Evolutionary conservation across 2,888 invertebrate genomes (phyloP).

Genomic region (Chironomus riparius): DNA sequence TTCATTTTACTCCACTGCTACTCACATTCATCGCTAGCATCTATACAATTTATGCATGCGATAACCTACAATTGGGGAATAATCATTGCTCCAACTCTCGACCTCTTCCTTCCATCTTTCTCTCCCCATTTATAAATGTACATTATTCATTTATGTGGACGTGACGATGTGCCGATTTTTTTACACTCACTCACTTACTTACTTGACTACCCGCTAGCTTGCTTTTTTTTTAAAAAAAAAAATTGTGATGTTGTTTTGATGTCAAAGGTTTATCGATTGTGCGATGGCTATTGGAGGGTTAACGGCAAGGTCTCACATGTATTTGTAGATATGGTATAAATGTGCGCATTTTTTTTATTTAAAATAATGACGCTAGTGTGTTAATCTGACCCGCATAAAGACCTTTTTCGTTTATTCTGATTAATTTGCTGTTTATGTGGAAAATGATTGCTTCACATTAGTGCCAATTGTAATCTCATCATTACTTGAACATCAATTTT

Average conservation of each 20-base stretch:
- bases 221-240: background rate
- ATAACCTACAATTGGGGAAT: background rate
- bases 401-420: conserved; percentile 18
- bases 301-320: background rate
- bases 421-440: conserved; percentile 11
- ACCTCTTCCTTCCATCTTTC: background rate
- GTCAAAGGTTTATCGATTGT: conserved; percentile 25
- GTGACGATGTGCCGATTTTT: background rate
- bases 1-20: too few relatives aligned
- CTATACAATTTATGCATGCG: background rate
- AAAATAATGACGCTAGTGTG: conserved; percentile 10
- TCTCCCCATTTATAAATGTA: background rate
- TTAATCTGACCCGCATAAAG: background rate
- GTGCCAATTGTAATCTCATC: background rate
- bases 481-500: background rate
- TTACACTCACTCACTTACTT: background rate
- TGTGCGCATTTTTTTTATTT: background rate
- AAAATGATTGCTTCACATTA: background rate
- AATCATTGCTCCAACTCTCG: background rate
- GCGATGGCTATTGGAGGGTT: background rate
- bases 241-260: background rate
- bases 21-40: background rate
- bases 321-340: conserved; percentile 11
- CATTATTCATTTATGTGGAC: background rate
- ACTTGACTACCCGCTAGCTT: background rate